These are phyloP conservation scores for Anthophora plumipes DNA, from an alignment of 2,888 invertebrate species.

Conservation along the genomic window DNA sequence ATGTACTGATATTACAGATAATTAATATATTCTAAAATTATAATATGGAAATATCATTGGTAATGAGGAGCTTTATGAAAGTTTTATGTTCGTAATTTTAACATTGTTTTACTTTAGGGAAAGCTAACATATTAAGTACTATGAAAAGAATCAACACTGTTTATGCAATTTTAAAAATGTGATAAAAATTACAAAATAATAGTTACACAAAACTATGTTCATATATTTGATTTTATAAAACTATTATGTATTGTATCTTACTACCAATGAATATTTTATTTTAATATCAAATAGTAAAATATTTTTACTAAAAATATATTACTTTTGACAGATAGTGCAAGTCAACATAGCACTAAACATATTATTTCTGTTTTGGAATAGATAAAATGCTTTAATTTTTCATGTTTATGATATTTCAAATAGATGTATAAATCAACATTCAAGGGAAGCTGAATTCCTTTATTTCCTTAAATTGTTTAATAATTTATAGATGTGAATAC, in stretches of 20 bases:
- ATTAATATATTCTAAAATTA: slow-evolving; percentile 67
- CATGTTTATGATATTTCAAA: slow-evolving; percentile 20
- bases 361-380: slow-evolving; percentile 29
- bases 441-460: slow-evolving; percentile 16
- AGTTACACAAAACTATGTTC: slow-evolving; percentile 15
- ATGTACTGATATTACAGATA: slow-evolving; percentile 57
- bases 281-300: slow-evolving; percentile 42
- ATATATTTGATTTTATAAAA: slow-evolving; percentile 19
- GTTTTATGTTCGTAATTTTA: slow-evolving; percentile 33
- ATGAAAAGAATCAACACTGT: slow-evolving; percentile 9
- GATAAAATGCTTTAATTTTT: slow-evolving; percentile 11
- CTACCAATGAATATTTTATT: slow-evolving; percentile 40
- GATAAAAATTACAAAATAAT: slow-evolving; percentile 24
- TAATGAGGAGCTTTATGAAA: slow-evolving; percentile 27
- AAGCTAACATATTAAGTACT: background rate
- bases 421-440: slow-evolving; percentile 6
- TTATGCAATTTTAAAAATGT: slow-evolving; percentile 34
- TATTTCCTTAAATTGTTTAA: slow-evolving; percentile 28
- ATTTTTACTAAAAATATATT: slow-evolving; percentile 52
- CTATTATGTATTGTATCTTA: slow-evolving; percentile 26
- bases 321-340: slow-evolving; percentile 26
- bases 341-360: slow-evolving; percentile 21
- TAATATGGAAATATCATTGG: slow-evolving; percentile 42
- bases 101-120: slow-evolving; percentile 17
- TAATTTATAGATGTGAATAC: slow-evolving; percentile 5